Conservation (phyloP, 2,888 invertebrate species). For the Nomada hirtipes region DNA sequence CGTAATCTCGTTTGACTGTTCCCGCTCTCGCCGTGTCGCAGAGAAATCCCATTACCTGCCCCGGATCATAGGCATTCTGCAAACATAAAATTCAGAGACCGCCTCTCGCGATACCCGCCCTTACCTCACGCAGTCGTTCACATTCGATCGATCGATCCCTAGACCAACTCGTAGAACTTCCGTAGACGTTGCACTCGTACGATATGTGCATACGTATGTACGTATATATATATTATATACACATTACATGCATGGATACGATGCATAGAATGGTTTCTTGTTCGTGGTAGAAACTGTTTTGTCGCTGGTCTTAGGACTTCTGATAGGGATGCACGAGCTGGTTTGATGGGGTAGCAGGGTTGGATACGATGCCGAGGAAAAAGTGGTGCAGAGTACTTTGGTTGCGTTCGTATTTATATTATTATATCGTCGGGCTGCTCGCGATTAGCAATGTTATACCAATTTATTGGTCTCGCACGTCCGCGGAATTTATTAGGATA, state of each 20-base stretch:
- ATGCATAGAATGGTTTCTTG: background rate
- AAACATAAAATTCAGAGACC: constrained; percentile 50
- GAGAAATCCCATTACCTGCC: constrained; percentile 63
- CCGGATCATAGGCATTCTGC: constrained; percentile 54
- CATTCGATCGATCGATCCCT: constrained; percentile 32
- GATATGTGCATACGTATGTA: background rate
- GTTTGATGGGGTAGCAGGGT: no score
- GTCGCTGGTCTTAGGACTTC: no score
- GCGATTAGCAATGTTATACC: no score
- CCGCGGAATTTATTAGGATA: no score
- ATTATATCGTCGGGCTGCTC: no score
- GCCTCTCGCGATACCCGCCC: constrained; percentile 6
- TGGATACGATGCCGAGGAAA: no score
- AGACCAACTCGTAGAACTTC: background rate
- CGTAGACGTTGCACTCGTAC: background rate
- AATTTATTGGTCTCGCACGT: no score
- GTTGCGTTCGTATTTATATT: no score
- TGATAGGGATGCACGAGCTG: no score
- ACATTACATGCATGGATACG: background rate
- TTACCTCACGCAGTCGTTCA: background rate
- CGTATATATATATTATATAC: background rate
- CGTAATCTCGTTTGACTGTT: constrained; percentile 66
- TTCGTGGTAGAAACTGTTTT: no score
- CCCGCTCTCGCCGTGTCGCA: constrained; percentile 39
- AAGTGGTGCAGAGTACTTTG: no score